Conservation (phyloP, 2,113 vertebrate genomes). For the Ailuropoda melanoleuca region DNA sequence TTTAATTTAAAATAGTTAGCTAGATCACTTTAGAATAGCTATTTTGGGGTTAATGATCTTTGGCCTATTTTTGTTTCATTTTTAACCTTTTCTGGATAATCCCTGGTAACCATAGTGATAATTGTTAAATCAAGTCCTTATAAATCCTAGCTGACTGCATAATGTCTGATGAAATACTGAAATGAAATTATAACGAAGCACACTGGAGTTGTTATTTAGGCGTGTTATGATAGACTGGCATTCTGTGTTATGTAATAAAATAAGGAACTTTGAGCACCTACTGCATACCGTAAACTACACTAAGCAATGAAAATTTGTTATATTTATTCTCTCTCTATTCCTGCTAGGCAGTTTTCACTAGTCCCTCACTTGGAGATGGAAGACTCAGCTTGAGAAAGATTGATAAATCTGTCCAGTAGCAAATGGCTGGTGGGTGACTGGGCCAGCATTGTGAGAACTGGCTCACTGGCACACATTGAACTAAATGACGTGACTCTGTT, state of each 20-base stretch:
- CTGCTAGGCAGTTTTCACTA: background rate
- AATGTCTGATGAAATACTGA: background rate
- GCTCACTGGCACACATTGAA: background rate
- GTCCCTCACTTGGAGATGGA: background rate
- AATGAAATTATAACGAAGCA: background rate
- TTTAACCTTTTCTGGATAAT: background rate
- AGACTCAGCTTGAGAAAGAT: background rate
- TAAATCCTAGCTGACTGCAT: background rate
- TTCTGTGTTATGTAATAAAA: background rate
- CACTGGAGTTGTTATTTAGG: background rate
- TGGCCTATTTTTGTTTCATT: background rate
- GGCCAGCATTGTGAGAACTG: background rate
- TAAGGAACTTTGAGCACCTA: background rate
- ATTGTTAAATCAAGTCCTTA: background rate
- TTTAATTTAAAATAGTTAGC: background rate
- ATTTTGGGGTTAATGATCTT: background rate
- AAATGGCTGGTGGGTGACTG: background rate
- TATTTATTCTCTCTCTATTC: background rate
- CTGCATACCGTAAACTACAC: fast-evolving
- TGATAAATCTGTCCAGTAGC: background rate
- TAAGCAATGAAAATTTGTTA: background rate
- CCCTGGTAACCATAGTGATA: background rate
- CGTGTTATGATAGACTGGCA: background rate
- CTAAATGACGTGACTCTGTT: background rate
- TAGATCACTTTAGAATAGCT: background rate